Evolutionary conservation across 2,888 invertebrate genomes (phyloP), one percentile per base, ranked within the genome.

Genomic region (Odontomyia ornata): DNA sequence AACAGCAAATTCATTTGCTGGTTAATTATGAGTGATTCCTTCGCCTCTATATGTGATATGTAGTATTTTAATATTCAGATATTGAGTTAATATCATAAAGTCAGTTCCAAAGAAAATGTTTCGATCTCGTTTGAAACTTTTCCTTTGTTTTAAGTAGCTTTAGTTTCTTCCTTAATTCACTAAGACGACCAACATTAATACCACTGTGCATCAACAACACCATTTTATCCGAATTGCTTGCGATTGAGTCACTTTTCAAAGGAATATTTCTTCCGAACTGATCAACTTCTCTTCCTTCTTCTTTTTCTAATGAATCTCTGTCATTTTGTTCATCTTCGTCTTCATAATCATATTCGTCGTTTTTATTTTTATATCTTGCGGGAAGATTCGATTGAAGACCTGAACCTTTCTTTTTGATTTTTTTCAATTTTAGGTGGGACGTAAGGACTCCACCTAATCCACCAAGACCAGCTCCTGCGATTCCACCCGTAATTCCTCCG

Each of bases 381-480:
- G n/a, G n/a, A 25, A 25, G 9, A 23, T 60, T 60, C 5, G 60
- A 60, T 4, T 4, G 15, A 1, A 13, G 13, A 46, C 13, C 46
- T 4, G 5, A 3, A 4, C 9, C 13, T 25, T 69, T 69, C 9
- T 15, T 25, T 13, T 46, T 46, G 7, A 27, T 1, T 36, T 65
- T 30, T 18, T 9, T 1, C 11, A 18, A 21, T 18, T 65, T 36
- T 7, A 18, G 18, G 5, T n/a, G n/a, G n/a, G 21, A 9, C 1
- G 18, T n/a, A 1, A 57, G 15, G n/a, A 73, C 3, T 23, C 75
- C 75, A 43, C 27, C 75, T 13, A 62, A 4, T 7, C 64, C 75
- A 1, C 75, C 75, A 5, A 64, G 47, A 4, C 75, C 75, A 47
- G 75, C 75, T n/a, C 75, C 75, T 43, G 75, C 75, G n/a, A 62